Evolutionary conservation across 2,888 invertebrate genomes (phyloP).

Genomic region (Ormia ochracea): DNA sequence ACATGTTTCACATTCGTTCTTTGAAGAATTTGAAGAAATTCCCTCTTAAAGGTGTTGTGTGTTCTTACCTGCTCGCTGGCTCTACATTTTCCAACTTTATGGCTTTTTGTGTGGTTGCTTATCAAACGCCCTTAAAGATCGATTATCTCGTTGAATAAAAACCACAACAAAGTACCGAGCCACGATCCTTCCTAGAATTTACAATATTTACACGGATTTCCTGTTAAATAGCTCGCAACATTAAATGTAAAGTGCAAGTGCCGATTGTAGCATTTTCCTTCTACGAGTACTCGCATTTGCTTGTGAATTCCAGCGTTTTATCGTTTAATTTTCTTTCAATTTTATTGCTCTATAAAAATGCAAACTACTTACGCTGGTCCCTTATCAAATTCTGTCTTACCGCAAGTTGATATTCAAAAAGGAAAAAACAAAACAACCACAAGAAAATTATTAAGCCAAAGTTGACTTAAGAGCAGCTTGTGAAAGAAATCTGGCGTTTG

Average conservation of each 20-base stretch:
- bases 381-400: slow-evolving; percentile 30
- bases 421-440: neutral
- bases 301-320: slow-evolving; percentile 42
- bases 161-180: slow-evolving; percentile 48
- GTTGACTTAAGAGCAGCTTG: slow-evolving; percentile 14
- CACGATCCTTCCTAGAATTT: slow-evolving; percentile 57
- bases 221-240: slow-evolving; percentile 36
- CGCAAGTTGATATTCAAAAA: slow-evolving; percentile 10
- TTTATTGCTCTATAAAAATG: slow-evolving; percentile 48
- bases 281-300: slow-evolving; percentile 41
- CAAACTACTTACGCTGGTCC: slow-evolving; percentile 43
- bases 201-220: slow-evolving; percentile 50
- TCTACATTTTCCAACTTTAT: slow-evolving; percentile 35
- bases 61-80: neutral
- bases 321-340: slow-evolving; percentile 16
- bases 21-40: neutral
- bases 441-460: too few species aligned
- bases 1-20: neutral
- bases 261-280: neutral
- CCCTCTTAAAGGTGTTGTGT: neutral
- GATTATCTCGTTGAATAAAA: slow-evolving; percentile 19
- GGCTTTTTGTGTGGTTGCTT: slow-evolving; percentile 9
- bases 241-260: too few species aligned
- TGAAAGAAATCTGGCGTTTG: slow-evolving; percentile 11
- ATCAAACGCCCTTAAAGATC: slow-evolving; percentile 46